Conservation (phyloP, 2,113 vertebrate genomes). For the Fukomys damarensis region DNA sequence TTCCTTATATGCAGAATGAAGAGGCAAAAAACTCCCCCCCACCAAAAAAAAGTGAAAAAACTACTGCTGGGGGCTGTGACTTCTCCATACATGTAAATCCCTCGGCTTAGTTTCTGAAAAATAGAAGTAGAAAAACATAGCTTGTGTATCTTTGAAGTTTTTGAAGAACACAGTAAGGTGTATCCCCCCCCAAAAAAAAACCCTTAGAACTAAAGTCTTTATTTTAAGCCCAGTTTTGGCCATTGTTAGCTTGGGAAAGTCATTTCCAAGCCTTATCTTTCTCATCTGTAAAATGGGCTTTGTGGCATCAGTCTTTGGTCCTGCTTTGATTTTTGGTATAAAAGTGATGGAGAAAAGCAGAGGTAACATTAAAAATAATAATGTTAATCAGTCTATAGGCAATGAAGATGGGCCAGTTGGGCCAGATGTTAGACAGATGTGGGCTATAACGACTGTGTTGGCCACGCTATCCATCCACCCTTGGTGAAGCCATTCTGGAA, state of each 20-base stretch:
- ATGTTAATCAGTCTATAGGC: not conserved
- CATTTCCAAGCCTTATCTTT: not conserved
- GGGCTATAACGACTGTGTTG: not conserved
- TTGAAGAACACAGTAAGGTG: not conserved
- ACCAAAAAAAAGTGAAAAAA: no score
- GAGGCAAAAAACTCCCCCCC: not conserved
- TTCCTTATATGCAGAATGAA: not conserved
- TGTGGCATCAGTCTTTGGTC: not conserved
- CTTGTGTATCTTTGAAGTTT: not conserved
- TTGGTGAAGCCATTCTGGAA: not conserved
- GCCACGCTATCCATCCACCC: not conserved
- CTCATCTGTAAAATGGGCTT: not conserved
- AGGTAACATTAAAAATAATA: not conserved
- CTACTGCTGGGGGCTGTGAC: not conserved
- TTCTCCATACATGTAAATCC: not conserved
- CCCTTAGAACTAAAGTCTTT: not conserved
- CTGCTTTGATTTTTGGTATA: not conserved
- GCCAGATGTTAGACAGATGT: not conserved
- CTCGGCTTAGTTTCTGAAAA: not conserved
- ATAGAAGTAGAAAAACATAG: not conserved
- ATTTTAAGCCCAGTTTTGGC: not conserved
- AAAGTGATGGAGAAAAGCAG: not conserved
- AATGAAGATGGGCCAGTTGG: not conserved
- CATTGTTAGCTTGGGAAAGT: not conserved
- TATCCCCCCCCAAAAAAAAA: not conserved